Base-by-base conservation (phyloP, 1,140 invertebrate species). In the Cheumatopsyche charites region DNA sequence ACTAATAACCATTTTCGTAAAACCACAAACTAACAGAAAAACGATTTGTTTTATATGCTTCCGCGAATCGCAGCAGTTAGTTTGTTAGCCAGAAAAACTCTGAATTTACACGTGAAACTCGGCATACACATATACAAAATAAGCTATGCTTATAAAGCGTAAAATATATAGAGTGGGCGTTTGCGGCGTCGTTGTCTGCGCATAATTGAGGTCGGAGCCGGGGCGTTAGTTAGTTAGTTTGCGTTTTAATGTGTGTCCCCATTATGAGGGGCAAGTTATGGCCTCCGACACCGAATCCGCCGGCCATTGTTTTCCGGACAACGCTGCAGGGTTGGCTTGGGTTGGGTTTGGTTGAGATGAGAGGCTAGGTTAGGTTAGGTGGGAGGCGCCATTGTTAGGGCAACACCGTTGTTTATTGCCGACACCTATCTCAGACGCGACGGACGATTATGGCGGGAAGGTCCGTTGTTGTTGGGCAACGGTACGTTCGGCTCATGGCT, bases 401-500 rank as follows among this genome's bases (percentile, higher is more conserved):
- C 29, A 36, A 36, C 29, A 23, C 63, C 66, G 49, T 68, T 68
- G 66, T 68, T 68, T 68, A 68, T 68, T 68, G 49, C 66, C 66
- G 66, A 68, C 66, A 68, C 66, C 66, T 68, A 68, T 68, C 66
- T 68, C 26, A 12, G 66, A 68, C 45, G 66, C 66, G 66, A 68
- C 66, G 66, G 66, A 68, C 66, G 66, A 68, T 68, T 68, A 68
- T 68, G 66, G 66, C 36, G 47, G 12, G 19, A 55, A n/a, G 19
- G 47, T 3, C 29, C 9, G 29, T 36, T 36, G 29, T 36, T 36
- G 29, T 68, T 68, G 49, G 49, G 36, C 66, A 55, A 68, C 66
- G 5, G 1, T 21, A 15, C 62, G 29, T 15, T 29, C 1, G 26
- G 23, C 62, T 7, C 63, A 21, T 4, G 12, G 19, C 19, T n/a